Percentiles rank a stretch among this genome's conserved stretches.
Evolutionary conservation across 2,113 vertebrate species (phyloP).

Genomic region (Colinus virginianus): DNA sequence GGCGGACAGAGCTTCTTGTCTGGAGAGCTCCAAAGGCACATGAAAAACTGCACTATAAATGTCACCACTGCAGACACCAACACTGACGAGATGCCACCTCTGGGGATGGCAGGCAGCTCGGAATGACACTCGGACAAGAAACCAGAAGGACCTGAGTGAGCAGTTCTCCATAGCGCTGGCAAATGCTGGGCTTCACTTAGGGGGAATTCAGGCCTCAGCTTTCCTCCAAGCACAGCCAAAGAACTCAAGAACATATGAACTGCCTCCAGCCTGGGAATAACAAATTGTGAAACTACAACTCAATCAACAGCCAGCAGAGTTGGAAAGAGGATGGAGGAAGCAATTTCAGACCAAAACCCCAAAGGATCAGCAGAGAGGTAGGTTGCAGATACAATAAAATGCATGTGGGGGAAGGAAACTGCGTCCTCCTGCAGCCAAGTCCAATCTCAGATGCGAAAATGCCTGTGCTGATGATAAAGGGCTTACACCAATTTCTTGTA

Average conservation of each 20-base stretch:
- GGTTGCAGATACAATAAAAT: conserved; percentile 64
- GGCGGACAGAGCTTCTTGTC: conserved; percentile 61
- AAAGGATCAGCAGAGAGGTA: conserved; percentile 10
- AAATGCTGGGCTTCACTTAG: not conserved
- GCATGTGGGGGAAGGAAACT: conserved; percentile 37
- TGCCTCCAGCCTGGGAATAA: not conserved
- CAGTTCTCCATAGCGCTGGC: not conserved
- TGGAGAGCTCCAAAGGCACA: conserved; percentile 70
- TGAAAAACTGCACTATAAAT: conserved; percentile 71
- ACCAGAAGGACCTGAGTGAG: not conserved
- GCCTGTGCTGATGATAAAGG: not conserved
- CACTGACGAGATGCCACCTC: conserved; percentile 59
- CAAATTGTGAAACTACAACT: not conserved
- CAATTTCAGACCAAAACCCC: conserved; percentile 49
- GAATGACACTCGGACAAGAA: conserved; percentile 12
- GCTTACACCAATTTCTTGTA: not conserved
- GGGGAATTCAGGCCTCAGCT: not conserved
- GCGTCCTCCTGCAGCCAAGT: conserved; percentile 38
- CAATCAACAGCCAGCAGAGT: not conserved
- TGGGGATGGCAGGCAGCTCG: conserved; percentile 35
- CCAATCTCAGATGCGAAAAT: not conserved
- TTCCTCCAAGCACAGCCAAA: not conserved
- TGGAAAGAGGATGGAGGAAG: not conserved
- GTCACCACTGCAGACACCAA: conserved; percentile 64
- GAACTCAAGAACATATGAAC: not conserved